Conservation (phyloP, 2,888 invertebrate species). For the Synanthedon andrenaeformis region DNA sequence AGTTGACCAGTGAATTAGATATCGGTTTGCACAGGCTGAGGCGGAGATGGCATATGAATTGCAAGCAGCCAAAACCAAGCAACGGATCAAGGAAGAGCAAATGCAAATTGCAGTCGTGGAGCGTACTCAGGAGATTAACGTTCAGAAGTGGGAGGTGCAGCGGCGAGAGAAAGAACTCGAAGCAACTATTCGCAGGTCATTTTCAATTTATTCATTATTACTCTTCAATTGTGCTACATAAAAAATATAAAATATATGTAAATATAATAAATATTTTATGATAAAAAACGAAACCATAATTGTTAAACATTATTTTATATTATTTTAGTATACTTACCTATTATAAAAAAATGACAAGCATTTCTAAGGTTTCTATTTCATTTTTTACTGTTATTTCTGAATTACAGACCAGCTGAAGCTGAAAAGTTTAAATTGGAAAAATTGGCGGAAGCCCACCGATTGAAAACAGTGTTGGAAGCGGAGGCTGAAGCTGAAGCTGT, state of each 20-base stretch:
- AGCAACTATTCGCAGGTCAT: conserved; percentile 81
- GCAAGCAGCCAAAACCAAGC: conserved; percentile 95
- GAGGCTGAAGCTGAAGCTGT: conserved; percentile 94
- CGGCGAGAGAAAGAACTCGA: conserved; percentile 93
- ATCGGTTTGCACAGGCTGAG: conserved; percentile 74
- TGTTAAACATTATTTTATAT: no score
- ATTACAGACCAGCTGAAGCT: conserved; percentile 88
- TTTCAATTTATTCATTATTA: no score
- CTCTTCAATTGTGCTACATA: conserved; percentile 7
- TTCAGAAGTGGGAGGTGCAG: conserved; percentile 96
- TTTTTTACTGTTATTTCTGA: no score
- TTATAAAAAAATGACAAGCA: no score
- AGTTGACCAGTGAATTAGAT: no score
- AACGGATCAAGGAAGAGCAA: conserved; percentile 95
- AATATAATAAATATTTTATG: no score
- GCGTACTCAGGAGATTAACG: conserved; percentile 91
- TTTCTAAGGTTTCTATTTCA: no score
- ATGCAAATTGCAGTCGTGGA: conserved; percentile 97
- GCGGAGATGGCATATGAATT: conserved; percentile 94
- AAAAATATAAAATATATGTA: no score
- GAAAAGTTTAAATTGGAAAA: conserved; percentile 93
- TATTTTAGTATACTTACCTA: no score
- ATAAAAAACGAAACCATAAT: no score
- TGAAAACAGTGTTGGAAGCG: conserved; percentile 91
- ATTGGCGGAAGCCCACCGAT: conserved; percentile 91